Evolutionary conservation across 2,113 vertebrate species (phyloP).

Genomic region (Illadopsis cleaveri): DNA sequence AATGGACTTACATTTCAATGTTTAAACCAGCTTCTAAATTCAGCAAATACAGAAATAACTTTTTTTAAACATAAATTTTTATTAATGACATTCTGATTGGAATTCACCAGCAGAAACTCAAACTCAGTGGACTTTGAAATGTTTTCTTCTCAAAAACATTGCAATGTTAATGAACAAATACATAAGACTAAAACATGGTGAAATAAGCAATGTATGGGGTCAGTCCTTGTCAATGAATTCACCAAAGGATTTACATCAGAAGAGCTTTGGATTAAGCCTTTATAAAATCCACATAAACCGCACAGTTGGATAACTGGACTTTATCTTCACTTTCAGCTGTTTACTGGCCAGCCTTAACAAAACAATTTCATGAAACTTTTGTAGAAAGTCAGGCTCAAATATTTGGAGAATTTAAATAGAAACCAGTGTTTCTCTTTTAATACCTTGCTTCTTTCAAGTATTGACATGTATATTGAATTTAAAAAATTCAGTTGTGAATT

Average conservation of each 20-base stretch:
- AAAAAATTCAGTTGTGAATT: neutral
- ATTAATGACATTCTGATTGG: neutral
- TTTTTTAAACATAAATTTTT: neutral
- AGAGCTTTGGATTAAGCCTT: neutral
- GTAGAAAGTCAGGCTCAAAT: neutral
- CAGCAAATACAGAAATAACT: neutral
- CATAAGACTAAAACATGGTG: neutral
- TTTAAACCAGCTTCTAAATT: neutral
- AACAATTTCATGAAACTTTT: neutral
- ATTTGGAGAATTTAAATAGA: neutral
- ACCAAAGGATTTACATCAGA: neutral
- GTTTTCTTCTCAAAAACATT: neutral
- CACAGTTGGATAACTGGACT: neutral
- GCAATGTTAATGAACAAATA: neutral
- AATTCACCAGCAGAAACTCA: neutral
- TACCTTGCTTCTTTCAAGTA: neutral
- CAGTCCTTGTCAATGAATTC: neutral
- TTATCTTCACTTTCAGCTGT: neutral
- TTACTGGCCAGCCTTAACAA: neutral
- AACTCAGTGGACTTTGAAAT: neutral
- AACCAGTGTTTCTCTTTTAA: neutral
- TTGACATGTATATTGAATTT: neutral
- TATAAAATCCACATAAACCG: neutral
- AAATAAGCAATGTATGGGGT: neutral
- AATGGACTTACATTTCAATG: neutral